Base-by-base conservation (phyloP, 2,113 vertebrate species). In the Pholis gunnellus region DNA sequence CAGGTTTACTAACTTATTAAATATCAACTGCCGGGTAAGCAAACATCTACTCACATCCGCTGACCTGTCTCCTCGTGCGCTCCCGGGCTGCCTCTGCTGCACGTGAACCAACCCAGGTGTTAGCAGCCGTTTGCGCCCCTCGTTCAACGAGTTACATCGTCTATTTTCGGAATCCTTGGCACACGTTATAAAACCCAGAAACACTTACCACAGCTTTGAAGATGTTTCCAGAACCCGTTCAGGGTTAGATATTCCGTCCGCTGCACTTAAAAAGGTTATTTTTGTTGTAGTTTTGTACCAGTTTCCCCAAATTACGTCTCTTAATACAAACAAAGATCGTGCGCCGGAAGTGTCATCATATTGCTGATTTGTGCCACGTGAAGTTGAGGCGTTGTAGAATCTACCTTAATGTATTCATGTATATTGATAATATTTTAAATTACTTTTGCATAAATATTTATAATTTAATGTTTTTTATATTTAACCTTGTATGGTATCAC, bases 311-410 rank as follows among this genome's bases (percentile, higher is more conserved):
- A 1, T 17, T 15, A 1, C 1, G 13, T 8, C 34, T 44, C 5
- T 9, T 2, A 22, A 25, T 14, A n/a, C 3, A 36, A 70, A 31
- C 56, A 25, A 81, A 78, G 50, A 78, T 75, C 59, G 66, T 2
- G 27, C 31, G n/a, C 69, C 78, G 57, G 72, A 87, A 77, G 59
- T 77, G 72, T 29, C 44, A 0, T 20, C 31, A 18, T 40, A 4
- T 17, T 38, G 1, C 6, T 36, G 25, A 38, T 44, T 22, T 31
- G n/a, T 13, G 6, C 4, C 2, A 40, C 17, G 4, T 27, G 2
- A 40, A 20, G 2, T 9, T 15, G 15, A 31, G 22, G 25, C 9
- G 0, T 20, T 61, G 14, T 46, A 10, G 31, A 29, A n/a, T 42
- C 25, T 31, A 31, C 31, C 31, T 31, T 46, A 18, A 60, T 9